Percentiles rank a stretch among this genome's conserved stretches.
Conservation (phyloP, 2,113 vertebrate species). For the Dendrocopos noguchii region DNA sequence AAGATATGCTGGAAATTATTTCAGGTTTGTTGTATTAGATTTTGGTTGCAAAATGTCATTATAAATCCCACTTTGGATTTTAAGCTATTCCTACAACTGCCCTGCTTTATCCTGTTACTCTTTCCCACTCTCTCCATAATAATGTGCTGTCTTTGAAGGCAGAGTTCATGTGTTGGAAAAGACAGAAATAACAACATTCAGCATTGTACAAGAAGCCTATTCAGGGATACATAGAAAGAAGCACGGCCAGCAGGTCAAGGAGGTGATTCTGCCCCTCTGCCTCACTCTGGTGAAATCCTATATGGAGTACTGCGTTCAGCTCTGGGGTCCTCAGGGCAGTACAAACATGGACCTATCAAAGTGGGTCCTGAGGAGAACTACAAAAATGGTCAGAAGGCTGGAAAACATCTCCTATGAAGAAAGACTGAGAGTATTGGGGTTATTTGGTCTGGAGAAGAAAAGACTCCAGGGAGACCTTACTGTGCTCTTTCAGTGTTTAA, state of each 20-base stretch:
- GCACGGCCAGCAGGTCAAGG: rapidly evolving
- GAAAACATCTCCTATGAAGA: background rate
- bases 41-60: background rate
- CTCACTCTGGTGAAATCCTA: rapidly evolving
- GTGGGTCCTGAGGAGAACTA: background rate
- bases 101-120: background rate
- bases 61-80: background rate
- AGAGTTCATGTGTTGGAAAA: background rate
- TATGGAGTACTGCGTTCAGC: background rate
- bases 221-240: background rate
- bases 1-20: background rate
- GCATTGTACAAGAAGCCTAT: background rate
- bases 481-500: background rate
- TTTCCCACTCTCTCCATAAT: background rate
- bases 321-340: rapidly evolving
- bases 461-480: background rate
- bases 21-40: background rate
- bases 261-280: background rate
- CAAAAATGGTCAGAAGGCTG: rapidly evolving
- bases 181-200: background rate
- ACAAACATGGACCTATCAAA: background rate
- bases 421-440: background rate
- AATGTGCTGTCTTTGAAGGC: background rate
- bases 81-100: background rate
- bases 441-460: background rate